Base-by-base conservation (phyloP, 2,888 invertebrate species). In the Coelopa pilipes region DNA sequence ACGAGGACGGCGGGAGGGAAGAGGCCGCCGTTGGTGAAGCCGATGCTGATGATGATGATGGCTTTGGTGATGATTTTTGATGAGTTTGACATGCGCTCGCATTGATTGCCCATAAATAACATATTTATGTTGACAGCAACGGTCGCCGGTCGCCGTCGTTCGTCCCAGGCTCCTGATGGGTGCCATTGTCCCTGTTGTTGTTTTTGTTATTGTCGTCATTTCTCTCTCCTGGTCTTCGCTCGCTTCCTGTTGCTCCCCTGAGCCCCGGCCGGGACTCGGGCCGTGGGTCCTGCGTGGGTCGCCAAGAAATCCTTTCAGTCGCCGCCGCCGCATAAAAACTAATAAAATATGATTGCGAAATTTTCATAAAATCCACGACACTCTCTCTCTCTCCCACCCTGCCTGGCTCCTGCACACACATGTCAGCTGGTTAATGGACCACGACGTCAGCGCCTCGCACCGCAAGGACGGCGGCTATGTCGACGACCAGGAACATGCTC, bases 61-160 rank as follows among this genome's bases (percentile, higher is more conserved):
- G 69, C 60, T 72, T 67, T 62, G 76, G 72, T 78, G 47, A 45
- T 80, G 79, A 83, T 79, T 80, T 86, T 87, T 87, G 87, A 87
- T 87, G 87, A 83, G 84, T 84, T 86, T 87, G 87, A 87, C 87
- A 87, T 87, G 86, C 87, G 87, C 83, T 86, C 85, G 81, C 86
- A 87, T 87, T 87, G 86, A 87, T 86, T 85, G 86, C 86, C 85
- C 86, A 86, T 86, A 86, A 86, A 86, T 86, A 84, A 87, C 81
- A 83, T 83, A 86, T 86, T 86, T 86, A 87, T 86, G 86, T 63
- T 83, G 85, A 85, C 86, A 86, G 84, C 81, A 83, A 85, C 79
- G 76, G 78, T 77, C 55, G 34, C 34, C 59, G 67, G 24, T 21
- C 34, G 53, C n/a, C n/a, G n/a, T n/a, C n/a, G n/a, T n/a, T n/a